Percentiles rank a stretch among this genome's conserved stretches.
Conservation (phyloP, 2,113 vertebrate species). For the Chlorodrepanis virens region DNA sequence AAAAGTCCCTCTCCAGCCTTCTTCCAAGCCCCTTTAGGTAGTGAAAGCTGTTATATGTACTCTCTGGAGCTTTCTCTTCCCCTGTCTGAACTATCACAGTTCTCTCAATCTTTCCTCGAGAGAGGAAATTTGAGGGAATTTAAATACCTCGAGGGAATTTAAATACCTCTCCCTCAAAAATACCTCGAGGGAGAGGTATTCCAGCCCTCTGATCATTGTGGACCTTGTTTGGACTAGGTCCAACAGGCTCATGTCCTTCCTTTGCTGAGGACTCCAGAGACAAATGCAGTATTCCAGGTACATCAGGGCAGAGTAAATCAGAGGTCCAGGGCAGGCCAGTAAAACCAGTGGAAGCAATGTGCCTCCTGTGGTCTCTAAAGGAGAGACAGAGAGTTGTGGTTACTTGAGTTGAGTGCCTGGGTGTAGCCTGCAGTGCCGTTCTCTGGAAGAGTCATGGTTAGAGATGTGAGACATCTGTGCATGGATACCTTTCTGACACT, state of each 20-base stretch:
- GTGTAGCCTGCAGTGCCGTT: background rate
- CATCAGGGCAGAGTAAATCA: background rate
- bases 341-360: background rate
- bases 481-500: rapidly evolving
- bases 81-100: background rate
- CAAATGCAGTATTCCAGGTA: no score
- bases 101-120: background rate
- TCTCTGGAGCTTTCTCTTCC: background rate
- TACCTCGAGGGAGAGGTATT: background rate
- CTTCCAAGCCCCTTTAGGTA: background rate
- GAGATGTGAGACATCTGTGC: background rate
- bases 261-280: background rate
- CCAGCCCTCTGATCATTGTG: background rate
- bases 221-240: background rate
- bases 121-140: no score
- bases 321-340: background rate
- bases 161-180: no score
- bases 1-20: background rate
- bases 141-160: no score
- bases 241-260: background rate
- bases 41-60: background rate
- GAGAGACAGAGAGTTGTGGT: background rate
- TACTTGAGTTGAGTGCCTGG: background rate
- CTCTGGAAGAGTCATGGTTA: background rate
- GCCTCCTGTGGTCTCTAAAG: background rate